phyloP scores from a whole-genome alignment of 2,888 invertebrate species.

The Noctuana brunneofusca region DNA sequence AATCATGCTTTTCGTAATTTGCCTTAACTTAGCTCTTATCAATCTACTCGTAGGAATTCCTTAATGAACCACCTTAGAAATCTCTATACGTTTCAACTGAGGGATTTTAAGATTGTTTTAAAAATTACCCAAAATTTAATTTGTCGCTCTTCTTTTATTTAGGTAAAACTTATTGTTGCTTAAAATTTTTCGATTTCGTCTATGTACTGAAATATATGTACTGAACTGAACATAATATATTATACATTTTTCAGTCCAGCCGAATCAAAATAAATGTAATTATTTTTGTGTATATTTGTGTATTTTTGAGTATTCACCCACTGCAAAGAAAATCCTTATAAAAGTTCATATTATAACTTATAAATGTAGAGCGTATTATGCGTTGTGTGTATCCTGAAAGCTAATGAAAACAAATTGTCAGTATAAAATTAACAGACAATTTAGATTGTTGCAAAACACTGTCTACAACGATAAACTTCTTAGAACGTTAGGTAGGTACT shows the following conservation, averaged over 20 bases:
- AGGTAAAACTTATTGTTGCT: no score
- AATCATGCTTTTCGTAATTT: slow-evolving; percentile 27
- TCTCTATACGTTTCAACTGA: not conserved
- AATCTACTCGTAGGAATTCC: slow-evolving; percentile 20
- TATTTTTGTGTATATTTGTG: no score
- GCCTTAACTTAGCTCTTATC: slow-evolving; percentile 16
- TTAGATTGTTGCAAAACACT: slow-evolving; percentile 7
- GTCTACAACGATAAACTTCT: slow-evolving; percentile 2
- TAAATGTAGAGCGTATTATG: no score
- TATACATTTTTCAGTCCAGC: no score
- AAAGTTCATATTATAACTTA: no score
- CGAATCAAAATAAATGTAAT: no score
- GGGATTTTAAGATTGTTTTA: no score
- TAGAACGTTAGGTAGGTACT: not conserved
- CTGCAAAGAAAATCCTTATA: no score
- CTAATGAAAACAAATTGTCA: not conserved
- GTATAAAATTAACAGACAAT: not conserved
- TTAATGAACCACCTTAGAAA: not conserved
- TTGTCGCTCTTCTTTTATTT: not conserved
- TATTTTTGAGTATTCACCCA: no score
- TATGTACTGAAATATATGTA: no score
- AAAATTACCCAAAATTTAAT: not conserved
- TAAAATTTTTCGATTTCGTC: no score
- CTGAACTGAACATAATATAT: no score
- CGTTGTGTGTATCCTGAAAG: not conserved